Conservation (phyloP, 2,888 invertebrate species). For the Drosophila neonasuta region DNA sequence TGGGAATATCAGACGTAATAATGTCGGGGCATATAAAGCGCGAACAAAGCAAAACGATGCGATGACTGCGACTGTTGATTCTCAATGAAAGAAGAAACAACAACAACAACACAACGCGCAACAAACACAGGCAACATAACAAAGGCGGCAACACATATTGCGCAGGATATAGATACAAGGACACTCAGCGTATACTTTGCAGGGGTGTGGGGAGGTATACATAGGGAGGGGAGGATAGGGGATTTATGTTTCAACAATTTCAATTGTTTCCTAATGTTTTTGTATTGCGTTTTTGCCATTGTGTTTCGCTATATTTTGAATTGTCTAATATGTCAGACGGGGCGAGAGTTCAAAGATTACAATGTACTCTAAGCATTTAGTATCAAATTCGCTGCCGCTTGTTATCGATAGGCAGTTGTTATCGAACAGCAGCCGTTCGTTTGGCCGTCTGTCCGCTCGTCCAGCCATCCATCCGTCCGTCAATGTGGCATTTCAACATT, state of each 20-base stretch:
- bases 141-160: slow-evolving; percentile 62
- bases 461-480: not conserved
- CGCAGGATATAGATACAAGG: slow-evolving; percentile 67
- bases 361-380: slow-evolving; percentile 46
- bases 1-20: slow-evolving; percentile 66
- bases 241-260: slow-evolving; percentile 73
- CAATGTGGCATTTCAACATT: slow-evolving; percentile 45
- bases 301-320: slow-evolving; percentile 37
- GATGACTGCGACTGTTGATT: slow-evolving; percentile 55
- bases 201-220: slow-evolving; percentile 25
- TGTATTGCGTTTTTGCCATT: slow-evolving; percentile 69
- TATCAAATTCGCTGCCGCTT: slow-evolving; percentile 58
- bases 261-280: slow-evolving; percentile 74
- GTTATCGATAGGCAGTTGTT: slow-evolving; percentile 44
- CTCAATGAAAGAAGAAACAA: slow-evolving; percentile 33
- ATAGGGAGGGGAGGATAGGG: slow-evolving; percentile 33
- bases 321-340: slow-evolving; percentile 64
- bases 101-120: slow-evolving; percentile 15
- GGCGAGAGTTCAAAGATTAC: slow-evolving; percentile 68
- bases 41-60: slow-evolving; percentile 63
- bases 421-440: slow-evolving; percentile 12
- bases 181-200: slow-evolving; percentile 20
- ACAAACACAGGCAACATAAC: slow-evolving; percentile 41
- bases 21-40: slow-evolving; percentile 48
- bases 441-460: slow-evolving; percentile 20